Conservation (phyloP, 2,797 vertebrate species). For the Enteromius fasciolatus region DNA sequence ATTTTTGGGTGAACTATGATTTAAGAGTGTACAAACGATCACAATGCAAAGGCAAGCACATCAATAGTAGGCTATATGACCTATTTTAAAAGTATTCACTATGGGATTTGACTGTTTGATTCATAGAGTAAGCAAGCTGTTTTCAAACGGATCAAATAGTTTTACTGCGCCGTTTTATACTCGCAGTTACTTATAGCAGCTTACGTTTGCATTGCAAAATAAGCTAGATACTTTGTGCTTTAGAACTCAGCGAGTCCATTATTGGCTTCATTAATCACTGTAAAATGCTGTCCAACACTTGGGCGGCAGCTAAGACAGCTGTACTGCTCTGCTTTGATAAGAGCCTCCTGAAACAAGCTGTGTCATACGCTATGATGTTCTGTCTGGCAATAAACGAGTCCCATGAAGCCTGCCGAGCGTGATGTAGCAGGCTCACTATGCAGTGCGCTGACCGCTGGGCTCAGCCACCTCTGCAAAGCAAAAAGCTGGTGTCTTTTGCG, state of each 20-base stretch:
- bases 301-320: slow-evolving; percentile 7
- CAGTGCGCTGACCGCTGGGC: slow-evolving; percentile 4
- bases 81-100: neutral
- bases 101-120: neutral
- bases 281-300: slow-evolving; percentile 15
- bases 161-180: neutral
- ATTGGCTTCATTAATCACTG: slow-evolving; percentile 18
- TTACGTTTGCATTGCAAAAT: neutral
- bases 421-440: slow-evolving; percentile 36
- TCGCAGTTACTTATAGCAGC: neutral
- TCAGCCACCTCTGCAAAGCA: slow-evolving; percentile 8
- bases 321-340: slow-evolving; percentile 54
- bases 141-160: neutral
- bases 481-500: slow-evolving; percentile 19
- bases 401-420: slow-evolving; percentile 54
- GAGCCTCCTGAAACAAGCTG: slow-evolving; percentile 59
- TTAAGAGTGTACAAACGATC: neutral
- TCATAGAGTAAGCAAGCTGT: neutral
- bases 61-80: neutral
- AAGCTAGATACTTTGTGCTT: neutral
- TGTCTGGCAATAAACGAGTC: slow-evolving; percentile 53
- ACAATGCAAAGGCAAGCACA: neutral
- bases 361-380: slow-evolving; percentile 59
- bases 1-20: neutral
- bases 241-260: neutral